phyloP scores from a whole-genome alignment of 2,797 vertebrate species.

The Tachyglossus aculeatus region DNA sequence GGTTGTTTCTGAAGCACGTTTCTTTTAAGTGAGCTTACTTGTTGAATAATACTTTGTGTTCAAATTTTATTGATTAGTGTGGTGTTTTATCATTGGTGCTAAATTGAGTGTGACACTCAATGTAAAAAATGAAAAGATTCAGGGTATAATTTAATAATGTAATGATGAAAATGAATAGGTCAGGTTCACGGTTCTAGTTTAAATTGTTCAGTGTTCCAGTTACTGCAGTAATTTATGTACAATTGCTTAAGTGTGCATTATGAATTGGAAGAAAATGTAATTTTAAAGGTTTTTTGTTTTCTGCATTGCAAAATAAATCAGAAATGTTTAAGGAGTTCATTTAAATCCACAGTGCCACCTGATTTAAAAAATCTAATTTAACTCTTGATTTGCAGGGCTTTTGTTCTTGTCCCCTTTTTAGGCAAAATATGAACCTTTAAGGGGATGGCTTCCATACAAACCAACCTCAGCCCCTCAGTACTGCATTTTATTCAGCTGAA shows the following conservation, averaged over 20 bases:
- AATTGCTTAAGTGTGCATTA: too few relatives aligned
- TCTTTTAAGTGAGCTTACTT: conserved; percentile 20
- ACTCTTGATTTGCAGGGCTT: conserved; percentile 34
- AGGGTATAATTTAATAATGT: conserved; percentile 39
- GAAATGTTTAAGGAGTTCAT: background rate
- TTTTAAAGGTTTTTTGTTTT: conserved; percentile 6
- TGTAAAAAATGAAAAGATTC: too few relatives aligned
- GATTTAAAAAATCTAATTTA: conserved; percentile 36
- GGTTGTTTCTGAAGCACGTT: conserved; percentile 17
- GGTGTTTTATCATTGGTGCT: background rate
- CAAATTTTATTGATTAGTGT: background rate
- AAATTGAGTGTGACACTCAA: background rate
- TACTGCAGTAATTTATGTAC: background rate
- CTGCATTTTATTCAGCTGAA: conserved; percentile 17
- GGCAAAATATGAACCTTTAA: conserved; percentile 32
- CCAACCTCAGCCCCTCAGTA: background rate
- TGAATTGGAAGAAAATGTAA: conserved; percentile 3
- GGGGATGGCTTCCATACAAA: background rate
- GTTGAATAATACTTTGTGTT: conserved; percentile 23
- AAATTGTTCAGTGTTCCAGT: background rate
- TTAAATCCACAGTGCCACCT: conserved; percentile 12
- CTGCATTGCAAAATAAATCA: conserved; percentile 20
- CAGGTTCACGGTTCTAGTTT: background rate
- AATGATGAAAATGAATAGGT: conserved; percentile 27
- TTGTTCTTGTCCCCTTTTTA: conserved; percentile 17